Percentiles rank a stretch among this genome's conserved stretches.
Conservation (phyloP, 2,888 invertebrate species). For the Bembecia ichneumoniformis region DNA sequence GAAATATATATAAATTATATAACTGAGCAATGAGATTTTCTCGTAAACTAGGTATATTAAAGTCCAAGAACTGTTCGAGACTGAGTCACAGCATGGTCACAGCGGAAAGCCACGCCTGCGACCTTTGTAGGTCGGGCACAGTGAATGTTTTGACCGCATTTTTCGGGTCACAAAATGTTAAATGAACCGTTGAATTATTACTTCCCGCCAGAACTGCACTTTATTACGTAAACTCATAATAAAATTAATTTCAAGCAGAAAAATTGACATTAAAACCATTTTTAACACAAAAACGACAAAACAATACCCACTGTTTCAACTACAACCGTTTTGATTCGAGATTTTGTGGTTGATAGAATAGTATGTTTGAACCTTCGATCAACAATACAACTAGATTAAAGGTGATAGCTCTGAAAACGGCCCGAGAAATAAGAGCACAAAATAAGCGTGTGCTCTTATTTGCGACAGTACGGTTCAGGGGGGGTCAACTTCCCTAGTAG, state of each 20-base stretch:
- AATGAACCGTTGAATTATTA: background rate
- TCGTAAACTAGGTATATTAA: background rate
- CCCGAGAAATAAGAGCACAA: too few species aligned
- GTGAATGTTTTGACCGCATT: conserved; percentile 8
- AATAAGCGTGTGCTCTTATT: too few species aligned
- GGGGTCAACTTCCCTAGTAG: too few species aligned
- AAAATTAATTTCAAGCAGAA: background rate
- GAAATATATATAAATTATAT: too few species aligned
- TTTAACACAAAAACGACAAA: too few species aligned
- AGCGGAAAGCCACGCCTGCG: conserved; percentile 3
- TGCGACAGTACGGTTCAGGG: too few species aligned
- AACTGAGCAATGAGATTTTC: background rate
- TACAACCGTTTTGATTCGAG: too few species aligned
- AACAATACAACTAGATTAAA: too few species aligned
- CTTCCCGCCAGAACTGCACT: background rate
- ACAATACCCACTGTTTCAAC: too few species aligned
- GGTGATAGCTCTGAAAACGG: too few species aligned
- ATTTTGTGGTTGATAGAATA: too few species aligned
- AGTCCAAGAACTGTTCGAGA: background rate
- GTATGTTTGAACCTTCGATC: too few species aligned
- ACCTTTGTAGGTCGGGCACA: conserved; percentile 5
- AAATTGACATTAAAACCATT: background rate
- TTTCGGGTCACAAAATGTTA: conserved; percentile 1
- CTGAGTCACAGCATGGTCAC: conserved; percentile 3
- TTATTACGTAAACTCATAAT: background rate